These are phyloP conservation scores for Antrozous pallidus DNA, from an alignment of 2,797 vertebrate species.

Conservation along the genomic window DNA sequence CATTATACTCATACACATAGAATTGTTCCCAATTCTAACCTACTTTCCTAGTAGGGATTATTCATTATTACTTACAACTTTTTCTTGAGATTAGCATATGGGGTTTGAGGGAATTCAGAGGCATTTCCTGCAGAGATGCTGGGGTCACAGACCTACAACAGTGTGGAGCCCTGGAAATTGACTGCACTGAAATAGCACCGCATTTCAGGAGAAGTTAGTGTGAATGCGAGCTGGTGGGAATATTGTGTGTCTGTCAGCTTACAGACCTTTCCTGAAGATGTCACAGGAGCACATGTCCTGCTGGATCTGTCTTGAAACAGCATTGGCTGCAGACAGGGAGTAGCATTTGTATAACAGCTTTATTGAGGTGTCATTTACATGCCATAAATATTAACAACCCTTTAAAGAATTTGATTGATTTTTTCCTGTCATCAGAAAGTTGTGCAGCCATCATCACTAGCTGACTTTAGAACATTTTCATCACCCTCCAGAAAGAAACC, in stretches of 20 bases:
- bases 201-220: not conserved
- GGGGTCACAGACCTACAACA: not conserved
- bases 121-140: not conserved
- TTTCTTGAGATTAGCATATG: not conserved
- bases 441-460: not conserved
- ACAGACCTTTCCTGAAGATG: not conserved
- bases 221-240: not conserved
- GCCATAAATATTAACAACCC: constrained; percentile 34
- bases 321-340: not conserved
- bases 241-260: not conserved
- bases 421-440: not conserved
- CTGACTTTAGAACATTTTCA: constrained; percentile 16
- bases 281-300: not conserved
- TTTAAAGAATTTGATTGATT: not conserved
- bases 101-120: not conserved
- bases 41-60: not conserved
- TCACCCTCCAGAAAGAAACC: not conserved
- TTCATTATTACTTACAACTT: not conserved
- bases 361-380: constrained; percentile 36
- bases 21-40: not conserved
- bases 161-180: not conserved
- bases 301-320: not conserved
- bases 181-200: not conserved
- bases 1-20: constrained; percentile 14
- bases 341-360: constrained; percentile 39